Evolutionary conservation across 2,797 vertebrate species (phyloP).

Genomic region (Oceanodroma leucorhoa): DNA sequence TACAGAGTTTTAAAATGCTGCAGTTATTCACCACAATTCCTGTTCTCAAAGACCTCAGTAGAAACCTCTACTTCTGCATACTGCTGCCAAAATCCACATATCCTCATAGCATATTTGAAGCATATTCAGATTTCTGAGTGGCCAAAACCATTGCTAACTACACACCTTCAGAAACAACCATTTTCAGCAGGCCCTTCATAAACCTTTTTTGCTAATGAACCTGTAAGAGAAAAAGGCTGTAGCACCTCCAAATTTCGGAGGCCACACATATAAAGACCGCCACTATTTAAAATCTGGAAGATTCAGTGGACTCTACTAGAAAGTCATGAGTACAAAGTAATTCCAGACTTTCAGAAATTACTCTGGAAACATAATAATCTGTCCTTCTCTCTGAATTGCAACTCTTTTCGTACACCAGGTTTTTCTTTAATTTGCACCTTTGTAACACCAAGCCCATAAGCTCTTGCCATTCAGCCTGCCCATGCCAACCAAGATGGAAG

Average conservation of each 20-base stretch:
- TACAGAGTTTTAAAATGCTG: background rate
- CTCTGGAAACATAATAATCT: background rate
- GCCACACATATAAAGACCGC: background rate
- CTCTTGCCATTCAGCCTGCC: background rate
- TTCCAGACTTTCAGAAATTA: background rate
- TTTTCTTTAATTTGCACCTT: background rate
- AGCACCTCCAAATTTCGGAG: background rate
- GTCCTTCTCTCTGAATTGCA: background rate
- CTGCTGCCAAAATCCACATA: background rate
- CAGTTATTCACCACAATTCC: background rate
- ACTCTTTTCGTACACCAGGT: background rate
- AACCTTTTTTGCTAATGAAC: background rate
- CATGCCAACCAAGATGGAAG: background rate
- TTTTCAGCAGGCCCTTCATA: background rate
- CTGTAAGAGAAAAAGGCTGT: background rate
- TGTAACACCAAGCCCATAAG: background rate
- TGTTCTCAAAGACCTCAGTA: background rate
- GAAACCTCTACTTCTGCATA: background rate
- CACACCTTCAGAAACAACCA: background rate
- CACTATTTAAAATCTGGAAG: background rate
- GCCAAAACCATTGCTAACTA: background rate
- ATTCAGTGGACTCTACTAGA: background rate
- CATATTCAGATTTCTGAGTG: background rate
- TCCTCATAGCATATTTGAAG: background rate
- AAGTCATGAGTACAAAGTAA: background rate